A percentile compares a stretch with the other conserved stretches of the same genome.
Evolutionary conservation across 2,113 vertebrate species (phyloP).

Genomic region (Nannobrachium achirus): DNA sequence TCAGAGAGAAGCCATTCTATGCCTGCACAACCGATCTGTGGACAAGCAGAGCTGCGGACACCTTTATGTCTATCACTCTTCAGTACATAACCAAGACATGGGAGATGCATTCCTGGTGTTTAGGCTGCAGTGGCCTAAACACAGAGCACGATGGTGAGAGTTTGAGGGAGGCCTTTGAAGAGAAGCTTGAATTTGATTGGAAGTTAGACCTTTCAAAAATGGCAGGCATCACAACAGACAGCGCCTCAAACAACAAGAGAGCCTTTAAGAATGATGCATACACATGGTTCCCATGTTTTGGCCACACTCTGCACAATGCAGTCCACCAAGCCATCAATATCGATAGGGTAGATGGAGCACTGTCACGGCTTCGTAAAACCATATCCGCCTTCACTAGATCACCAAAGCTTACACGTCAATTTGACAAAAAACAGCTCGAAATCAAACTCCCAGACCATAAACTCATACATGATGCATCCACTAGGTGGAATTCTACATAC

Average conservation of each 20-base stretch:
- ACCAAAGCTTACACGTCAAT: slow-evolving; percentile 19
- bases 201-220: slow-evolving; percentile 23
- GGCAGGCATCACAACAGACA: slow-evolving; percentile 32
- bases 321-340: slow-evolving; percentile 31
- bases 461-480: slow-evolving; percentile 35
- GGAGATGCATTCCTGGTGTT: slow-evolving; percentile 11
- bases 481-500: slow-evolving; percentile 18
- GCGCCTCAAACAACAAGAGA: too few species aligned
- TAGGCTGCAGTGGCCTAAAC: too few species aligned
- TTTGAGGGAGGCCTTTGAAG: slow-evolving; percentile 34
- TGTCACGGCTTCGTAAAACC: slow-evolving; percentile 23
- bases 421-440: slow-evolving; percentile 21
- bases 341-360: slow-evolving; percentile 17
- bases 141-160: too few species aligned
- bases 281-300: slow-evolving; percentile 36
- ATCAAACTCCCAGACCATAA: slow-evolving; percentile 17
- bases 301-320: slow-evolving; percentile 20
- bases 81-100: too few species aligned
- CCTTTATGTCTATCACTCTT: too few species aligned
- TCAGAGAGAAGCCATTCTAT: too few species aligned
- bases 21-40: too few species aligned
- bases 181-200: slow-evolving; percentile 3
- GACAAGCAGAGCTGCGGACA: not conserved
- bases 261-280: slow-evolving; percentile 30
- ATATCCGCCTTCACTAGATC: slow-evolving; percentile 24